Conservation (phyloP, 2,888 invertebrate genomes). For the Neoscelio sp. region DNA sequence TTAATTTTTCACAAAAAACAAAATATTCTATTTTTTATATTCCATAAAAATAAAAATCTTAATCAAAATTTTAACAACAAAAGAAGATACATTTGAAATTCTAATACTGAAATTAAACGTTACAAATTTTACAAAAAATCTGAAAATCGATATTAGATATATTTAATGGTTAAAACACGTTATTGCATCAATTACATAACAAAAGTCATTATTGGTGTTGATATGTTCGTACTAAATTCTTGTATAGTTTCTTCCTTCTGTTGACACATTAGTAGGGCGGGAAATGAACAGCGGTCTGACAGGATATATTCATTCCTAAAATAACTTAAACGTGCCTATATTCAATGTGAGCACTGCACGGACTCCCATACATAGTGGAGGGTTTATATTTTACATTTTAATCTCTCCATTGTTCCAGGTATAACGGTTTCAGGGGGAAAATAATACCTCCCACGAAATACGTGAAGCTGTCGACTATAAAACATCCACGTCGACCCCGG, state of each 20-base stretch:
- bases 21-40: too few species aligned
- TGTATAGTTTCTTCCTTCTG: constrained; percentile 17
- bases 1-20: too few species aligned
- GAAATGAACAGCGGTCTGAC: constrained; percentile 22
- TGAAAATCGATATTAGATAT: too few species aligned
- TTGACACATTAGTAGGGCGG: constrained; percentile 35
- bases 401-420: constrained; percentile 83
- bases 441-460: constrained; percentile 82
- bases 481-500: constrained; percentile 78
- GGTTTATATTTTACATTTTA: constrained; percentile 83
- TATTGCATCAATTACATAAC: too few species aligned
- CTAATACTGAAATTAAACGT: too few species aligned
- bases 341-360: constrained; percentile 54
- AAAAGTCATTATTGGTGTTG: too few species aligned
- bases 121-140: too few species aligned
- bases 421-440: constrained; percentile 83
- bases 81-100: too few species aligned
- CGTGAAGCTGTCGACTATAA: constrained; percentile 82
- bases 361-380: constrained; percentile 73
- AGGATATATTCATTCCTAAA: constrained; percentile 59
- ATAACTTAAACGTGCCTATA: constrained; percentile 52
- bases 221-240: too few species aligned
- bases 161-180: too few species aligned
- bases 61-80: too few species aligned
- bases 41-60: too few species aligned